These are phyloP conservation scores for Sebastes minor DNA, from an alignment of 2,797 vertebrate genomes.

Conservation along the genomic window DNA sequence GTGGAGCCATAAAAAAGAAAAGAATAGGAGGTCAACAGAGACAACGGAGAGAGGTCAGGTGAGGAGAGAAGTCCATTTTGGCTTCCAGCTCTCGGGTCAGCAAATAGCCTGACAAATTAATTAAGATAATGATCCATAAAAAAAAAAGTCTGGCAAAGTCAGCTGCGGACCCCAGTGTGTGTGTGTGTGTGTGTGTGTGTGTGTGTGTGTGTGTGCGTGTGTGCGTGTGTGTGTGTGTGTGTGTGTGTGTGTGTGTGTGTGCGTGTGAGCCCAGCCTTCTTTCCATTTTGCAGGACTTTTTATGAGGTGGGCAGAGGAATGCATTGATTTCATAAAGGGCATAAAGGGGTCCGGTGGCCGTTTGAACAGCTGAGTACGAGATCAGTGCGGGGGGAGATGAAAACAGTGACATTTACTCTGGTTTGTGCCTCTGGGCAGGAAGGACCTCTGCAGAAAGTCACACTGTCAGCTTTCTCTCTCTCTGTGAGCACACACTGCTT, in stretches of 20 bases:
- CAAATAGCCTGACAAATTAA: slow-evolving; percentile 66
- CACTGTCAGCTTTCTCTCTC: slow-evolving; percentile 45
- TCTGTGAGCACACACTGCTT: slow-evolving; percentile 1
- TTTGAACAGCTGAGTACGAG: slow-evolving; percentile 67
- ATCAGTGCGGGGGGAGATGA: slow-evolving; percentile 71
- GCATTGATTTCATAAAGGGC: slow-evolving; percentile 80
- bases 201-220: neutral
- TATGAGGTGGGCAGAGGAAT: slow-evolving; percentile 57
- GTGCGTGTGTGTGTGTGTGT: slow-evolving; percentile 2
- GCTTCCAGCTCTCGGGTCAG: slow-evolving; percentile 42
- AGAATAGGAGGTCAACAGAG: slow-evolving; percentile 1
- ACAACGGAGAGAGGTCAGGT: neutral
- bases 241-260: neutral
- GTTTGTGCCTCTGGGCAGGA: slow-evolving; percentile 58
- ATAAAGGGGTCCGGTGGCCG: slow-evolving; percentile 53
- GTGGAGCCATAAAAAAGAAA: neutral
- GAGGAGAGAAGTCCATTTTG: slow-evolving; percentile 21
- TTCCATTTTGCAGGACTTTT: slow-evolving; percentile 41
- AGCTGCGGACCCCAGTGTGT: neutral
- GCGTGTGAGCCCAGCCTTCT: neutral
- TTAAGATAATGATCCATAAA: slow-evolving; percentile 73
- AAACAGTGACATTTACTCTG: slow-evolving; percentile 72
- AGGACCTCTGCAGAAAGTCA: slow-evolving; percentile 62
- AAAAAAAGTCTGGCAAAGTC: slow-evolving; percentile 45
- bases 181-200: slow-evolving; percentile 12